Base-by-base conservation (phyloP, 2,113 vertebrate species). In the Onychostruthus taczanowskii region DNA sequence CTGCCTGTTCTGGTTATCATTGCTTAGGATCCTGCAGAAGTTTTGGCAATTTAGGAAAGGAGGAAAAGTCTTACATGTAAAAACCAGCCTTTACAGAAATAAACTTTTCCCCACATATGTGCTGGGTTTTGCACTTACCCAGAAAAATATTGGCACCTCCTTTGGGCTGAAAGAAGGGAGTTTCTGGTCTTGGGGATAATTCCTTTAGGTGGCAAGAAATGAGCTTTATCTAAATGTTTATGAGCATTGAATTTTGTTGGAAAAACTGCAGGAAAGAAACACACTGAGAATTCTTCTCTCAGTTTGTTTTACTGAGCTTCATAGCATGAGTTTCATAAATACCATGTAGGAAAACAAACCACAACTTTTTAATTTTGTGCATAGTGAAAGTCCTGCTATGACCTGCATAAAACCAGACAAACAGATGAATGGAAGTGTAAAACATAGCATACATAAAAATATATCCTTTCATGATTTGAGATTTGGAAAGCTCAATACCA, bases 191-290 rank as follows among this genome's bases (percentile, higher is more conserved):
- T 95, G 70, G 35, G 91, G 53, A 77, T 74, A 2, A 11, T 53
- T 89, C 72, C 70, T 96, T 92, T 66, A 70, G 46, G 31, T 87
- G n/a, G 3, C 46, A 94, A 96, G 44, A 91, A 96, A 92, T 70
- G 43, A 86, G 53, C 27, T 63, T 41, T 92, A n/a, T 58, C 19
- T 55, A 82, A 80, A 64, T 66, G 33, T 77, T 96, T 89, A 61
- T 79, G 67, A 82, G 24, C 64, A 53, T 21, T 52, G 59, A 91
- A 73, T 84, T 96, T 87, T 84, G 14, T 85, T 86, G 44, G 55
- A 61, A 52, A 96, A 96, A 92, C 52, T 61, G 19, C 27, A 64
- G 47, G 61, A 84, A 67, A 37, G 10, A 86, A 93, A 73, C n/a
- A 62, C 14, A 66, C 16, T 44, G 66, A 49, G 46, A 73, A 90